Conservation (phyloP, 2,113 vertebrate species). For the Oenanthe melanoleuca region DNA sequence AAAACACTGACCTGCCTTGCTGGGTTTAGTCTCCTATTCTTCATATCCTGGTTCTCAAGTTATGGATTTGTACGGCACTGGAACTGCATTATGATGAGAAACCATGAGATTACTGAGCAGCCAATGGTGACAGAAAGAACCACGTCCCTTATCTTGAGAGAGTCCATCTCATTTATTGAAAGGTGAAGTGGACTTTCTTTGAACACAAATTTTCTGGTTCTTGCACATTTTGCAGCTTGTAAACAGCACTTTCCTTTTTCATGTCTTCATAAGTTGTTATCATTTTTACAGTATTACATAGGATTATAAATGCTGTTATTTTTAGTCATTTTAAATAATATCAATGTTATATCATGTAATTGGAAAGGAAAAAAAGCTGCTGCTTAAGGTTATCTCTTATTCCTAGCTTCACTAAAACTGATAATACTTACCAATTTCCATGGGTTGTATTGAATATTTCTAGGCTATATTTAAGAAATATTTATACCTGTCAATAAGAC, state of each 20-base stretch:
- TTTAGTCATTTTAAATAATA: not conserved
- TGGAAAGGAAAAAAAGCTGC: not conserved
- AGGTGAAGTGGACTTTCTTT: conserved; percentile 71
- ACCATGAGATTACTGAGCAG: conserved; percentile 84
- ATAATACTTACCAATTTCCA: not conserved
- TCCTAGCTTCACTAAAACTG: not conserved
- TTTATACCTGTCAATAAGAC: not conserved
- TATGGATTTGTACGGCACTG: conserved; percentile 78
- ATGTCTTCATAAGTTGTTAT: not conserved
- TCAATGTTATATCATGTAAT: not conserved
- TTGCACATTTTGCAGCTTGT: not conserved
- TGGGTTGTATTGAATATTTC: not conserved
- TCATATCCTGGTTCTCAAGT: conserved; percentile 56
- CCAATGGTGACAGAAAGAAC: conserved; percentile 79
- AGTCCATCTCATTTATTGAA: conserved; percentile 81
- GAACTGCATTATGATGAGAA: conserved; percentile 92
- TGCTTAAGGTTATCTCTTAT: not conserved
- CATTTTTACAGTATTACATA: not conserved
- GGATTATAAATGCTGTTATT: not conserved
- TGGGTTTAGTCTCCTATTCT: conserved; percentile 41
- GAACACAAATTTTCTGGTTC: not conserved
- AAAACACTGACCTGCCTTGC: conserved; percentile 27
- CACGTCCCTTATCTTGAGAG: conserved; percentile 72
- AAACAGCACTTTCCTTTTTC: not conserved
- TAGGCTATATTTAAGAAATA: not conserved